These are phyloP conservation scores for Alectura lathami DNA, from an alignment of 2,113 vertebrate genomes.

Conservation along the genomic window DNA sequence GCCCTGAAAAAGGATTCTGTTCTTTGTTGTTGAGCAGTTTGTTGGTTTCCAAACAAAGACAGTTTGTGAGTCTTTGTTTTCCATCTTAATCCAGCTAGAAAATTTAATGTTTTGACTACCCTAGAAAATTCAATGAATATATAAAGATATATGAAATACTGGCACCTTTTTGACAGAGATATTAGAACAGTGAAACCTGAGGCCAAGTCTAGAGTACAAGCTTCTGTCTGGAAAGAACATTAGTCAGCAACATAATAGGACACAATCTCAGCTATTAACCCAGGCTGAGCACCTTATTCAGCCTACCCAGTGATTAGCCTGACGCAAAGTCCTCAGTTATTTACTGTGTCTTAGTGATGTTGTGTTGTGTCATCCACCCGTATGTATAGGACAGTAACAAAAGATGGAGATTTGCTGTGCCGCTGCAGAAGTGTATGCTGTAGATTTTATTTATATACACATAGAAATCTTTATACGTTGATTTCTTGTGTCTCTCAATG, in stretches of 20 bases:
- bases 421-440: neutral
- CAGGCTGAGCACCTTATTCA: neutral
- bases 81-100: neutral
- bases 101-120: constrained; percentile 24
- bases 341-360: fast-evolving
- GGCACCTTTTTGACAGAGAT: constrained; percentile 7
- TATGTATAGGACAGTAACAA: neutral
- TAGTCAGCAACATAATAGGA: neutral
- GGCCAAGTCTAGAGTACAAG: neutral
- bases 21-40: neutral
- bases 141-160: neutral
- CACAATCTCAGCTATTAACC: neutral
- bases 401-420: neutral
- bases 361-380: neutral
- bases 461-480: neutral
- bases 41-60: neutral
- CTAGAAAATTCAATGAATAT: neutral
- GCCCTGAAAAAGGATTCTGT: neutral
- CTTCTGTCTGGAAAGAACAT: neutral
- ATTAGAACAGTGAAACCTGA: constrained; percentile 27
- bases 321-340: neutral
- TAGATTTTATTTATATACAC: neutral
- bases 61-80: neutral
- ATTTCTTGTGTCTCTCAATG: neutral
- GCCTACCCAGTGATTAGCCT: constrained; percentile 2